Evolutionary conservation across 1,140 invertebrate genomes (phyloP).

Genomic region (Drosophila pandora): DNA sequence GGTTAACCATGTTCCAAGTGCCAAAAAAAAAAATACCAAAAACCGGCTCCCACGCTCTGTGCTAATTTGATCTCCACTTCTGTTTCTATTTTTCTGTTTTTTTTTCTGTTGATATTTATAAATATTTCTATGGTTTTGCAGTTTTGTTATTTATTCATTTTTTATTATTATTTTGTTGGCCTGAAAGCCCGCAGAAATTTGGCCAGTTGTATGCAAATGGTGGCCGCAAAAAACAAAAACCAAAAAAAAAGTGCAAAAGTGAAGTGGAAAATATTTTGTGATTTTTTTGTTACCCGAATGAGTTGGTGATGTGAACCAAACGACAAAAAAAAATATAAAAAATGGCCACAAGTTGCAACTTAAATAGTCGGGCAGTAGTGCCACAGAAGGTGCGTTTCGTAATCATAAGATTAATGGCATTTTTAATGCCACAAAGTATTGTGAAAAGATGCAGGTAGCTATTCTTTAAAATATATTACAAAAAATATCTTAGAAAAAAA

Average conservation of each 20-base stretch:
- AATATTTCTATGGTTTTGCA: conserved; percentile 65
- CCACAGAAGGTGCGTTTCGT: conserved; percentile 21
- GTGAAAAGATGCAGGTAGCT: neutral
- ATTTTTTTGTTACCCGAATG: conserved; percentile 8
- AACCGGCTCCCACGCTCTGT: conserved; percentile 78
- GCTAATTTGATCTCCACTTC: conserved; percentile 80
- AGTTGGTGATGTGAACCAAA: conserved; percentile 37
- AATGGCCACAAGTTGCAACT: neutral
- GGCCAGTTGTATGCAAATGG: conserved; percentile 68
- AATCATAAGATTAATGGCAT: conserved; percentile 4
- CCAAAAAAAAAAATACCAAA: conserved; percentile 28
- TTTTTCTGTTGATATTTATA: conserved; percentile 63
- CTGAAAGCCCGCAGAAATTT: conserved; percentile 37
- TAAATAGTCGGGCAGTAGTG: conserved; percentile 20
- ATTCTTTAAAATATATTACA: neutral
- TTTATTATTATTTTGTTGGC: conserved; percentile 31
- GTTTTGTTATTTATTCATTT: conserved; percentile 12
- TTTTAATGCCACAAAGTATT: conserved; percentile 1
- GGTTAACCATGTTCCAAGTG: conserved; percentile 44
- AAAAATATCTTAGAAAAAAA: neutral
- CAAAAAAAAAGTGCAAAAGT: conserved; percentile 17
- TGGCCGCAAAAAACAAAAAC: conserved; percentile 8
- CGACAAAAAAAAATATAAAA: neutral
- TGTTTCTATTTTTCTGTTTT: conserved; percentile 33
- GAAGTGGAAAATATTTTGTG: conserved; percentile 51